Evolutionary conservation across 2,797 vertebrate species (phyloP).

Genomic region (Alfaro cultratus): DNA sequence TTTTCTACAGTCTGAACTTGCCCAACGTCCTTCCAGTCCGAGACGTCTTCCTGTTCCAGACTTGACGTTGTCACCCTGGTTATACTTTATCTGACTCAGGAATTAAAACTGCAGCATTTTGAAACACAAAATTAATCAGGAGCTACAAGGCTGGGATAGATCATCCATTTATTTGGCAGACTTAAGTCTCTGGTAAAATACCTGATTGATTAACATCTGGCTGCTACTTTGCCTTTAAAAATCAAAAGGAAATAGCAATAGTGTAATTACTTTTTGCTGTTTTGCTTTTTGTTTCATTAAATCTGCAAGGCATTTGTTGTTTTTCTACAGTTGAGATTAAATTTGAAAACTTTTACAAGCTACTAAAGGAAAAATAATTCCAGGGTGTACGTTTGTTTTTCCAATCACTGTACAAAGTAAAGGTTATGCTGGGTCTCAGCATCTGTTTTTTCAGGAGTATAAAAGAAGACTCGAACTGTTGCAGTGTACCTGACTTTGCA

Average conservation of each 20-base stretch:
- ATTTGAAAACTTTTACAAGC: background rate
- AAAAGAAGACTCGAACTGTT: background rate
- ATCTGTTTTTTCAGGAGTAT: background rate
- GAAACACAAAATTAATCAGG: background rate
- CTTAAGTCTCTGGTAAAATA: background rate
- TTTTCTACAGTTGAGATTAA: background rate
- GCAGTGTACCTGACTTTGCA: background rate
- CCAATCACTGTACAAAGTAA: background rate
- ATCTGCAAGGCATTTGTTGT: background rate
- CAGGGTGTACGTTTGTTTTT: background rate
- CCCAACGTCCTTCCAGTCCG: background rate
- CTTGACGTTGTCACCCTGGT: background rate
- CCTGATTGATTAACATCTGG: background rate
- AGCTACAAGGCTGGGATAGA: background rate
- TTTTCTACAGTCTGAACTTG: background rate
- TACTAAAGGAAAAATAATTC: background rate
- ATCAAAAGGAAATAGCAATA: background rate
- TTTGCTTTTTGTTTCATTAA: background rate
- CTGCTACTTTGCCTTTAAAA: background rate
- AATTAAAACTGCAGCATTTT: background rate
- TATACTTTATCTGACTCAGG: background rate
- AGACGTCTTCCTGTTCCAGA: background rate
- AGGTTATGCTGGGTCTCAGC: background rate
- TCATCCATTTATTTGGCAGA: background rate
- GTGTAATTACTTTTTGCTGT: background rate